Base-by-base conservation (phyloP, 1,140 invertebrate species). In the Pachyrhynchus sulphureomaculatus region DNA sequence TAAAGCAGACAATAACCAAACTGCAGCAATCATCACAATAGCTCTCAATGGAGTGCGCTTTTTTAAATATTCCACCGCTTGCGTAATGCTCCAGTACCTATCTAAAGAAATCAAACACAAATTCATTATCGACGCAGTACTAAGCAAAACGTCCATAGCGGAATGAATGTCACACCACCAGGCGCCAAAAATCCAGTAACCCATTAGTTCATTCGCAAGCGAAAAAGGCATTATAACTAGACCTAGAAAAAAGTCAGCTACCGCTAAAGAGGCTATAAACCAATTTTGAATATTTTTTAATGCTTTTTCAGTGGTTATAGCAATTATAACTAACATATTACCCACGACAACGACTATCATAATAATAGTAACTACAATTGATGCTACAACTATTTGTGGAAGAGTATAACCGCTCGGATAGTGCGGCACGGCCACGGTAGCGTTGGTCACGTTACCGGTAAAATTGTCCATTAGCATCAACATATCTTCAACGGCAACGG, bases 271-370 rank as follows among this genome's bases (percentile, higher is more conserved):
- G 0, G 93, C 95, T 59, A 98, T 98, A 76, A 98, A 98, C 93
- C 95, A 97, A 75, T 99, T 98, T 74, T 98, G 95, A 64, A 96
- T 93, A 59, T 95, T 95, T 76, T 98, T 98, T 49, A 99, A 78
- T 0, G 93, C 89, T 73, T 96, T 96, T 69, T 97, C 93, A 0
- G 93, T 97, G 26, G 88, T 91, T 65, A 98, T 98, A 12, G 96
- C 95, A 53, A 98, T 95, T 63, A 98, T 96, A 5, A 99, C 95
- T 45, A 99, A 79, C 88, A 96, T 93, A 77, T 99, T 99, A 2
- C 96, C 96, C n/a, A 98, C 92, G 4, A 98, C 91, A 51, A 98
- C 94, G 63, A 96, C 88, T 68, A 98, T 91, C 90, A 98, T 98
- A 42, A 98, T 81, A 36, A 96, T 79, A 10, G 93, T 96, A 20